These are phyloP conservation scores for Chrysomela aeneicollis DNA, from an alignment of 2,888 invertebrate genomes.

Conservation along the genomic window DNA sequence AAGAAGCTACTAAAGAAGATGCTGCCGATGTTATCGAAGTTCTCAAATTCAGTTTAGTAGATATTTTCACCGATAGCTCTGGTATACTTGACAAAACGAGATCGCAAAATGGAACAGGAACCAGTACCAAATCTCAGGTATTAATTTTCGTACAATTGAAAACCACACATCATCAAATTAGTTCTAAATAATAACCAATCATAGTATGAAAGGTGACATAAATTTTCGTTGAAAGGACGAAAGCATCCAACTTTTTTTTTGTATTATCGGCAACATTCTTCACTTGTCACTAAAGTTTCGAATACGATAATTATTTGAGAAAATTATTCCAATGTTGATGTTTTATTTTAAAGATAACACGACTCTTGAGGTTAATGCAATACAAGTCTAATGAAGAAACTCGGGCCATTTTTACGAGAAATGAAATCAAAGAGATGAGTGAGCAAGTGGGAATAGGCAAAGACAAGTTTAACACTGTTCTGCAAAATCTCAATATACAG, in stretches of 20 bases:
- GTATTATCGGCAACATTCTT: too few species aligned
- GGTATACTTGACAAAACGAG: constrained; percentile 71
- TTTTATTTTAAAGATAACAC: constrained; percentile 66
- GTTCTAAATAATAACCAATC: neutral
- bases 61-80: constrained; percentile 77
- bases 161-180: neutral
- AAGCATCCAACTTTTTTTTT: too few species aligned
- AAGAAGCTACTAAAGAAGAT: constrained; percentile 80
- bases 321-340: too few species aligned
- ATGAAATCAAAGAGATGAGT: constrained; percentile 80
- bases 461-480: constrained; percentile 72
- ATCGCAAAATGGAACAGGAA: constrained; percentile 77
- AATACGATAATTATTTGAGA: too few species aligned
- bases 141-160: neutral
- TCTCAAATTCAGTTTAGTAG: constrained; percentile 79
- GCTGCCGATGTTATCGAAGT: constrained; percentile 88
- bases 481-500: constrained; percentile 83
- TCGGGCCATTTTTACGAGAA: constrained; percentile 76
- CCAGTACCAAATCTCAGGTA: constrained; percentile 74
- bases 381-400: constrained; percentile 70
- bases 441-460: constrained; percentile 69
- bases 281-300: constrained; percentile 13
- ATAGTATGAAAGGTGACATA: too few species aligned
- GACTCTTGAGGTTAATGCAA: constrained; percentile 75
- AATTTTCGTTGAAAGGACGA: too few species aligned